Evolutionary conservation across 1,140 invertebrate species (phyloP).

Genomic region (Cherax destructor): DNA sequence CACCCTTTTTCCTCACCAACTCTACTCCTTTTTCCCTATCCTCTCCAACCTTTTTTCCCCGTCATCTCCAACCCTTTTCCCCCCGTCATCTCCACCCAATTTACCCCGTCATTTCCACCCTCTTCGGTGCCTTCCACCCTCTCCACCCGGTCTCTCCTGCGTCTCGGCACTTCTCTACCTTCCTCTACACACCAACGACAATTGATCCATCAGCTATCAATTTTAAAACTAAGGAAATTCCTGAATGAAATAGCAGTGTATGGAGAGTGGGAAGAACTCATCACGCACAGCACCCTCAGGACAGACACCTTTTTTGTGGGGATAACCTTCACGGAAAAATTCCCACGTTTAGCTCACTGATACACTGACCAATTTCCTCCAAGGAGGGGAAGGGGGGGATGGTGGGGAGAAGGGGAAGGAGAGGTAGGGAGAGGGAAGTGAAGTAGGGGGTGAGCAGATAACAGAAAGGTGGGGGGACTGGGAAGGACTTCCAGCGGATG

Average conservation of each 20-base stretch:
- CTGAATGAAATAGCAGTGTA: too few relatives aligned
- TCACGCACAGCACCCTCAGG: not conserved
- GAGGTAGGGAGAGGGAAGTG: not conserved
- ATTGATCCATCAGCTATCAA: not conserved
- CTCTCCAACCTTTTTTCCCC: too few relatives aligned
- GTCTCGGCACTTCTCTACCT: not conserved
- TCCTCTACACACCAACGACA: not conserved
- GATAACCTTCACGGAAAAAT: conserved; percentile 45
- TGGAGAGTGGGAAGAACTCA: too few relatives aligned
- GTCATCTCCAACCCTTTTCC: not conserved
- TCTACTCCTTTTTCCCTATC: not conserved
- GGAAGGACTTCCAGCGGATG: too few relatives aligned
- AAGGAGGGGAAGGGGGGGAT: not conserved
- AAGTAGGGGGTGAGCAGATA: not conserved
- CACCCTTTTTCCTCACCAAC: not conserved
- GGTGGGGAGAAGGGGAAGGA: not conserved
- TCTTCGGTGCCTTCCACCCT: too few relatives aligned
- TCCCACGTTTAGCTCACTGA: conserved; percentile 64
- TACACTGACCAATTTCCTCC: conserved; percentile 63
- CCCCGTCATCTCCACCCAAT: not conserved
- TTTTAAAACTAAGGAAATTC: not conserved
- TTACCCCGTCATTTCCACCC: too few relatives aligned
- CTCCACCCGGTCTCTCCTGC: too few relatives aligned
- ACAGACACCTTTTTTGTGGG: not conserved
- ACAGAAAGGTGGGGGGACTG: too few relatives aligned